Evolutionary conservation across 2,888 invertebrate genomes (phyloP).

Genomic region (Pristionchus japonicus): DNA sequence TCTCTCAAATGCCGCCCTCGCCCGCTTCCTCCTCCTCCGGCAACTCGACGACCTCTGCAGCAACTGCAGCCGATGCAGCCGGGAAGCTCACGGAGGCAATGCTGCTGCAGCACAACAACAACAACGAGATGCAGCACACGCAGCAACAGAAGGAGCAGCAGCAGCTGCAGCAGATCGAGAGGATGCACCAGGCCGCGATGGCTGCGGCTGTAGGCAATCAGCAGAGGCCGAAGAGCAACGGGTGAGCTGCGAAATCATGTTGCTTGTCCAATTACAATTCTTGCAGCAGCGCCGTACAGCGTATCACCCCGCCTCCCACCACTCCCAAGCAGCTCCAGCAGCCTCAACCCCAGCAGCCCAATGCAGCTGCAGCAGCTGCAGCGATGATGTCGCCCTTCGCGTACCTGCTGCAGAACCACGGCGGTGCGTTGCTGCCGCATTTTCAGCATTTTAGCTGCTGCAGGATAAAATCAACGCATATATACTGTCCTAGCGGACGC

Average conservation of each 20-base stretch:
- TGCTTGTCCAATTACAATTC: background rate
- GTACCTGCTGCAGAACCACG: background rate
- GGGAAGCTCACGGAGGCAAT: background rate
- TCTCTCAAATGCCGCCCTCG: slow-evolving; percentile 43
- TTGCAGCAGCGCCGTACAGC: background rate
- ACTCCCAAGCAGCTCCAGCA: background rate
- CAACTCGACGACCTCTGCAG: background rate
- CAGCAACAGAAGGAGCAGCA: background rate
- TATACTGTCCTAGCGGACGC: no score
- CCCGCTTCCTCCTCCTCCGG: slow-evolving; percentile 45
- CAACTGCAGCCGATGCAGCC: background rate
- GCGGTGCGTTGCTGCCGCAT: background rate
- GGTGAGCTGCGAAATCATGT: background rate
- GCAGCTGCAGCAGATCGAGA: background rate
- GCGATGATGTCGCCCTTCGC: slow-evolving; percentile 16
- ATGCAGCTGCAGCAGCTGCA: background rate
- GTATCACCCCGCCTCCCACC: background rate
- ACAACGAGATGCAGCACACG: background rate
- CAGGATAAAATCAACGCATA: no score
- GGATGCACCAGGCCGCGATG: background rate
- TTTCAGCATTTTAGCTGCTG: no score
- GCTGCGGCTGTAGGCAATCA: background rate
- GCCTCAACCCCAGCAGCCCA: slow-evolving; percentile 28
- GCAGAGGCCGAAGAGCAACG: background rate
- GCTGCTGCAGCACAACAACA: slow-evolving; percentile 32